Base-by-base conservation (phyloP, 2,113 vertebrate genomes). In the Mixornis gularis region DNA sequence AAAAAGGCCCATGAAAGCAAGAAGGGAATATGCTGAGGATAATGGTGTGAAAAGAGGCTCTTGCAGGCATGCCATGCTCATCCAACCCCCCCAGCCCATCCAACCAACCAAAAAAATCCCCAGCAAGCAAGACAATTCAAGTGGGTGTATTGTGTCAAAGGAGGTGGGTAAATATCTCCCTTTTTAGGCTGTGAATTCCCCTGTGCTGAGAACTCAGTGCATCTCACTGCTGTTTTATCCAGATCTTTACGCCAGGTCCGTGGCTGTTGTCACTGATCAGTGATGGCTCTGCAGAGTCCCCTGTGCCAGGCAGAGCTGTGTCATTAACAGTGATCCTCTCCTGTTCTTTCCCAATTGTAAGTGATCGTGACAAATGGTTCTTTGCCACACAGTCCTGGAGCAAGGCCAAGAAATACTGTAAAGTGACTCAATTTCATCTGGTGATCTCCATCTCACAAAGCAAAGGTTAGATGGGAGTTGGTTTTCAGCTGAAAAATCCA, bases 341-440 rank as follows among this genome's bases (percentile, higher is more conserved):
- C 70, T 87, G 18, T 51, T 80, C 91, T 52, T 70, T 70, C 66
- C 71, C 63, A 36, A 7, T 66, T 66, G 9, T 10, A 36, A 79
- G 62, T 11, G 66, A 68, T 92, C 25, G 7, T 87, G 87, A 94
- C 81, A 91, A 92, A 89, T 48, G 74, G 62, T 91, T 52, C 60
- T 85, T 85, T 83, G 32, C 79, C 68, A 51, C 18, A 9, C 87
- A 1, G 3, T 18, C 25, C 24, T 85, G 94, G 74, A 94, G 34
- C 10, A 7, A 85, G 49, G 87, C 89, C 95, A 80, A 64, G 55
- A 71, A 78, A 44, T 56, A 24, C 74, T 56, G 36, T 48, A 18
- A 36, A 79, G 74, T 52, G 71, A 70, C 79, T 95, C 92, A 55
- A 87, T 87, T 94, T 91, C 43, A 13, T 71, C 72, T 82, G 56